phyloP scores from a whole-genome alignment of 2,888 invertebrate species.

The Lepidochitona cinerea region DNA sequence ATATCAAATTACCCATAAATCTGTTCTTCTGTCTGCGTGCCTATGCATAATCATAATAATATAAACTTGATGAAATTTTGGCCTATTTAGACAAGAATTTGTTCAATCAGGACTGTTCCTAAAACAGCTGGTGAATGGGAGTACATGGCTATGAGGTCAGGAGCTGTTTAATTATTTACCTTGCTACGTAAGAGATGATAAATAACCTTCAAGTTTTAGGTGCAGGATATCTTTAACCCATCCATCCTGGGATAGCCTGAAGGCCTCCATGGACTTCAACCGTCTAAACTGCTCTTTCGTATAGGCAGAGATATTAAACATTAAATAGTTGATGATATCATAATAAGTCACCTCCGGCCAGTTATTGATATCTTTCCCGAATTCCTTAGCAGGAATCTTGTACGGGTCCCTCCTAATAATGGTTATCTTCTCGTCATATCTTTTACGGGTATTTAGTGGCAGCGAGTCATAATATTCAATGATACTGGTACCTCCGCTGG shows the following conservation, averaged over 20 bases:
- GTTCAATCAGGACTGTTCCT: no score
- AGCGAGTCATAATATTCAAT: not conserved
- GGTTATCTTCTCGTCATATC: not conserved
- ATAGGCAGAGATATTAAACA: not conserved
- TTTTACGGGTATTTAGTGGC: not conserved
- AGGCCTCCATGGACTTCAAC: not conserved
- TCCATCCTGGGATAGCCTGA: not conserved
- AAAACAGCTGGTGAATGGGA: no score
- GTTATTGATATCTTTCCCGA: not conserved
- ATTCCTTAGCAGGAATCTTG: not conserved
- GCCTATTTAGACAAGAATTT: no score
- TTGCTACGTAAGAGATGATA: not conserved
- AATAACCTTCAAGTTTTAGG: not conserved
- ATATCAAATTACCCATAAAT: no score
- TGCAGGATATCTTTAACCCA: not conserved
- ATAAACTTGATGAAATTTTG: no score
- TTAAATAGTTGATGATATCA: not conserved
- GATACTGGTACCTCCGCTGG: not conserved
- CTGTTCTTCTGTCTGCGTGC: no score
- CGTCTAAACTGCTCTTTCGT: not conserved
- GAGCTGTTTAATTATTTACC: no score
- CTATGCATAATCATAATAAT: no score
- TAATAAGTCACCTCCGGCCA: not conserved
- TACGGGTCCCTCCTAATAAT: not conserved
- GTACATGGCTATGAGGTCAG: no score